Evolutionary conservation across 2,113 vertebrate genomes (phyloP).

Genomic region (Xiphophorus maculatus): DNA sequence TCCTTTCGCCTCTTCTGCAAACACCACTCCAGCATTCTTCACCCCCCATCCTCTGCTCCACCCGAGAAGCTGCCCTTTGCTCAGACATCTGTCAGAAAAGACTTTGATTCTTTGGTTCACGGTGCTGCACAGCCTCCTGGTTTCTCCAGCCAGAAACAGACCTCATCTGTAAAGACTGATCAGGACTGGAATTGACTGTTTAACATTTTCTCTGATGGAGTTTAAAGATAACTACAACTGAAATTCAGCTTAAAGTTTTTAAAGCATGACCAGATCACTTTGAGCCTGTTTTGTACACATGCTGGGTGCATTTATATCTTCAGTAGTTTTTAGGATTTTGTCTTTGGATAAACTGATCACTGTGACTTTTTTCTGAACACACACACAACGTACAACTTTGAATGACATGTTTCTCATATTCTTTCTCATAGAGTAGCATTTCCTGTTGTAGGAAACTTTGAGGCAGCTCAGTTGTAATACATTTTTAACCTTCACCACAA

Average conservation of each 20-base stretch:
- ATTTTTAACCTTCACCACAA: constrained; percentile 41
- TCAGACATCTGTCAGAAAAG: constrained; percentile 42
- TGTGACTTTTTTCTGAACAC: constrained; percentile 45
- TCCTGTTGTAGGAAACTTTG: constrained; percentile 39
- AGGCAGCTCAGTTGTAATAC: constrained; percentile 70
- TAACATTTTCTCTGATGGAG: constrained; percentile 43
- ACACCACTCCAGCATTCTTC: constrained; percentile 64
- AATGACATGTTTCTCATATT: constrained; percentile 22
- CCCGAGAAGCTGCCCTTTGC: constrained; percentile 47
- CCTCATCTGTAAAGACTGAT: constrained; percentile 53
- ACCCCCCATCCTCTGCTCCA: constrained; percentile 65
- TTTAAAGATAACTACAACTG: constrained; percentile 16
- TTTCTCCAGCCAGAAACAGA: constrained; percentile 35
- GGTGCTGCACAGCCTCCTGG: constrained; percentile 24
- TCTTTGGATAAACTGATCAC: constrained; percentile 43
- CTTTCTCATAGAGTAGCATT: constrained; percentile 34
- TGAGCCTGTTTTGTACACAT: constrained; percentile 62
- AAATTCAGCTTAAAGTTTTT: constrained; percentile 40
- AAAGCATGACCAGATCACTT: constrained; percentile 37
- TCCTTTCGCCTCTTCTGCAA: constrained; percentile 58
- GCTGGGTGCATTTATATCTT: constrained; percentile 50
- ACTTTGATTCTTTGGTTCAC: constrained; percentile 36
- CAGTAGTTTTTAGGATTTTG: constrained; percentile 20
- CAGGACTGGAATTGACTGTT: constrained; percentile 49
- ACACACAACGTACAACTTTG: constrained; percentile 15